Conservation (phyloP, 2,113 vertebrate genomes). For the Halichoerus grypus region DNA sequence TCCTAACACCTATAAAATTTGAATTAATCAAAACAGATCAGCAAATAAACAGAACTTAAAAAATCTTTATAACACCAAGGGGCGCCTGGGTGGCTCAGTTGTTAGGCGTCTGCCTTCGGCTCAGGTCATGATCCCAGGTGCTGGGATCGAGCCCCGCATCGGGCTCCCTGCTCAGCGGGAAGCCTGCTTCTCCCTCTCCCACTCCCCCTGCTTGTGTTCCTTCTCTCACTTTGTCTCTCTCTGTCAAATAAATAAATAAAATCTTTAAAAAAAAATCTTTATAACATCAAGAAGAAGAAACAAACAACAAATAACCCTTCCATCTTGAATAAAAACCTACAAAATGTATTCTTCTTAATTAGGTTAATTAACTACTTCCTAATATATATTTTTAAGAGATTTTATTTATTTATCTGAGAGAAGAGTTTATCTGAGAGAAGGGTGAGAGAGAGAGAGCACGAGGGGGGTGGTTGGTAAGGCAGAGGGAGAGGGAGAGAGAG, state of each 20-base stretch:
- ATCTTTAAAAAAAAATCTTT: neutral
- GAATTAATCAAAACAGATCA: neutral
- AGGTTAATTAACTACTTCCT: neutral
- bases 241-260: too few species aligned
- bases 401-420: neutral
- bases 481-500: neutral
- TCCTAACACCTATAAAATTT: neutral
- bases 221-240: too few species aligned
- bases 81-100: too few species aligned
- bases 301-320: neutral
- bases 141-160: too few species aligned
- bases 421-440: neutral
- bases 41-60: slow-evolving; percentile 16
- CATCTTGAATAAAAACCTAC: neutral
- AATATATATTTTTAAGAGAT: neutral
- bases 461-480: neutral
- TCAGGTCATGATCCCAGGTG: too few species aligned
- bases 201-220: too few species aligned
- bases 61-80: neutral
- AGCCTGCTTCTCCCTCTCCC: too few species aligned
- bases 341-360: neutral
- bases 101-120: too few species aligned
- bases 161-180: too few species aligned
- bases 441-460: neutral
- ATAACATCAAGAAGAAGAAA: neutral